Evolutionary conservation across 2,888 invertebrate species (phyloP).

Genomic region (Falcaria lacertinaria): DNA sequence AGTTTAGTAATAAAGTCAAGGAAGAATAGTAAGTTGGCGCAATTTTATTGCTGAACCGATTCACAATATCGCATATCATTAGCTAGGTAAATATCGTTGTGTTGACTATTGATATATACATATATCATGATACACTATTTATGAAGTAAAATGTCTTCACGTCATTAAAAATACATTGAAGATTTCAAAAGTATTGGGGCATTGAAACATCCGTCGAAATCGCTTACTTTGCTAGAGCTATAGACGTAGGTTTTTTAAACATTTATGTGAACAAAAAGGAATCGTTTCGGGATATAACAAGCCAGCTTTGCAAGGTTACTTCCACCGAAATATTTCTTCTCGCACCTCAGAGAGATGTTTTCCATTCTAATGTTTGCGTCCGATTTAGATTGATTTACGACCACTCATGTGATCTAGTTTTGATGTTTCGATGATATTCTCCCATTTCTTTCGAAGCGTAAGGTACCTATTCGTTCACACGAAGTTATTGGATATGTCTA

Average conservation of each 20-base stretch:
- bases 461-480: slow-evolving; percentile 13
- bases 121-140: too few species aligned
- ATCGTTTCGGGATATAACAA: slow-evolving; percentile 21
- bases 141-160: too few species aligned
- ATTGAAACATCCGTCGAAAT: too few species aligned
- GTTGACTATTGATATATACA: too few species aligned
- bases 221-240: too few species aligned
- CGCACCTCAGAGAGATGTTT: slow-evolving; percentile 36
- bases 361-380: slow-evolving; percentile 35
- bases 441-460: slow-evolving; percentile 4
- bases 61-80: too few species aligned
- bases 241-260: slow-evolving; percentile 3
- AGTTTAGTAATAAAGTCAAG: too few species aligned
- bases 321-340: slow-evolving; percentile 44
- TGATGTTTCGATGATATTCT: slow-evolving; percentile 31
- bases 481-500: slow-evolving; percentile 20
- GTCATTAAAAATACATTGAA: too few species aligned
- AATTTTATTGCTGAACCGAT: too few species aligned
- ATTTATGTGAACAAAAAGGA: slow-evolving; percentile 23
- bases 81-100: too few species aligned
- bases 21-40: too few species aligned
- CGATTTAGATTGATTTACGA: slow-evolving; percentile 52
- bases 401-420: slow-evolving; percentile 45
- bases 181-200: too few species aligned
- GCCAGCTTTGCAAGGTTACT: slow-evolving; percentile 21